Conservation (phyloP, 2,888 invertebrate genomes). For the Salpingus planirostris region DNA sequence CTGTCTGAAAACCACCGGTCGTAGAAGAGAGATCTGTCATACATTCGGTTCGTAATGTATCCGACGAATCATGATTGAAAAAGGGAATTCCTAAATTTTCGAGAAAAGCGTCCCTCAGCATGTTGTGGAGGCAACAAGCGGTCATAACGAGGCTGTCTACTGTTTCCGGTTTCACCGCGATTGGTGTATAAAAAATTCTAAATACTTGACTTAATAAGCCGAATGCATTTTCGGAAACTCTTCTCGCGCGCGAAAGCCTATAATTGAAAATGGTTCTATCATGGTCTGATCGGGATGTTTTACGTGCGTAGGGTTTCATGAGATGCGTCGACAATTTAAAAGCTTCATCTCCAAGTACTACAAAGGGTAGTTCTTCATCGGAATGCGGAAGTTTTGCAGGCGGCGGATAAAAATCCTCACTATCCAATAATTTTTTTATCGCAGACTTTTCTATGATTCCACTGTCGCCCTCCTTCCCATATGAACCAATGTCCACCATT, state of each 20-base stretch:
- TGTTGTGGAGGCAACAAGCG: neutral
- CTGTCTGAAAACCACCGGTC: too few species aligned
- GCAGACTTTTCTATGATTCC: too few species aligned
- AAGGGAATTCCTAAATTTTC: too few species aligned
- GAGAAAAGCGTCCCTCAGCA: neutral
- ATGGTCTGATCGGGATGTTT: conserved; percentile 6
- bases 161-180: neutral
- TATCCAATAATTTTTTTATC: too few species aligned
- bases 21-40: too few species aligned
- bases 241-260: neutral
- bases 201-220: neutral
- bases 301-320: conserved; percentile 12
- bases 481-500: too few species aligned
- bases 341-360: conserved; percentile 15
- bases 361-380: conserved; percentile 9
- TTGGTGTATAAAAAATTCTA: conserved; percentile 1
- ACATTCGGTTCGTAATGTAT: too few species aligned
- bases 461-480: too few species aligned
- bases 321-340: conserved; percentile 10
- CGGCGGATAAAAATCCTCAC: too few species aligned
- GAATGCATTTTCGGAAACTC: neutral
- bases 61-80: too few species aligned
- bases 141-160: neutral
- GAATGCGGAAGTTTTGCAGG: conserved; percentile 8
- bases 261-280: conserved; percentile 5